Evolutionary conservation across 2,797 vertebrate species (phyloP).

Genomic region (Lindbergichthys nudifrons): DNA sequence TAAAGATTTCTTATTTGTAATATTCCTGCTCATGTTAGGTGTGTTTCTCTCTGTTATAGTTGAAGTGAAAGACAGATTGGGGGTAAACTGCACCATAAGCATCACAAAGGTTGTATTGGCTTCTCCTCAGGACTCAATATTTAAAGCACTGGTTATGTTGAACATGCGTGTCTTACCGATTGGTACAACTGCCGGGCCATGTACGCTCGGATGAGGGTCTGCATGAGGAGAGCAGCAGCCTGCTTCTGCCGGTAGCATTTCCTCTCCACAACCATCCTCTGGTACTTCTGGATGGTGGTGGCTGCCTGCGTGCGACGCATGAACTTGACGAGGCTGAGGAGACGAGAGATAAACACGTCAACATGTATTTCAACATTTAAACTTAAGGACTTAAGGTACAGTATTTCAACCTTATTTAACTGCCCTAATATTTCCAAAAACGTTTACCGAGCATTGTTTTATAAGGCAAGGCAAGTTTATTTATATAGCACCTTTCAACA

Average conservation of each 20-base stretch:
- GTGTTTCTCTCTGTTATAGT: not conserved
- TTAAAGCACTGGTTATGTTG: too few species aligned
- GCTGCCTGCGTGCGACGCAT: slow-evolving; percentile 92
- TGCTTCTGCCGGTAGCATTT: slow-evolving; percentile 88
- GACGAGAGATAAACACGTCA: not conserved
- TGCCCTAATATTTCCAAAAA: not conserved
- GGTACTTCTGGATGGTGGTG: slow-evolving; percentile 92
- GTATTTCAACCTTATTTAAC: not conserved
- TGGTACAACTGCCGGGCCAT: slow-evolving; percentile 92
- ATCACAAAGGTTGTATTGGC: not conserved
- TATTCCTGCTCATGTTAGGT: not conserved
- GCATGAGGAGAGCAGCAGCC: slow-evolving; percentile 89
- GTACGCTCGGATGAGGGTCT: slow-evolving; percentile 93
- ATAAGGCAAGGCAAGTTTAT: too few species aligned
- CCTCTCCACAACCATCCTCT: slow-evolving; percentile 90
- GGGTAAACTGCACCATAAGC: not conserved
- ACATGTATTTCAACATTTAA: not conserved
- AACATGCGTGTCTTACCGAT: slow-evolving; percentile 82
- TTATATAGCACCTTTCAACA: too few species aligned
- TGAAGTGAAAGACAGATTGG: not conserved
- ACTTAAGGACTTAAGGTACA: not conserved
- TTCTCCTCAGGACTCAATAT: not conserved
- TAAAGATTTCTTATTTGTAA: not conserved
- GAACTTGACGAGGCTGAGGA: slow-evolving; percentile 89
- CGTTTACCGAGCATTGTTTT: not conserved